A percentile compares a stretch with the other conserved stretches of the same genome.
phyloP scores from a whole-genome alignment of 1,140 invertebrate genomes.

The Caenorhabditis tropicalis region DNA sequence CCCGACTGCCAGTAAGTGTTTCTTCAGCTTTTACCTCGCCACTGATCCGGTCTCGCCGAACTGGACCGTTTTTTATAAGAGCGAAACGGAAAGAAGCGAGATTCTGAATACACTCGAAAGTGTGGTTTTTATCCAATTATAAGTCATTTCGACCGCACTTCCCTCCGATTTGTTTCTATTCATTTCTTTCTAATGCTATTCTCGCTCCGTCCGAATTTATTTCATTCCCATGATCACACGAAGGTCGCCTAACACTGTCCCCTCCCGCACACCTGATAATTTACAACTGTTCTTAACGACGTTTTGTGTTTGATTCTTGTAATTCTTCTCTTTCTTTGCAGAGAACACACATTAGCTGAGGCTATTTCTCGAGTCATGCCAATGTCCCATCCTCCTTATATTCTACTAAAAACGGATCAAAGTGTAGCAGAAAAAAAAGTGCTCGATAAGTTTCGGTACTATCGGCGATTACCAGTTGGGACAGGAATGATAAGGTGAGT shows the following conservation, averaged over 20 bases:
- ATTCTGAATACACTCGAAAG: constrained; percentile 19
- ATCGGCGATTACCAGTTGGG: neutral
- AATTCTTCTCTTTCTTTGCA: neutral
- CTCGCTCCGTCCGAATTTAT: constrained; percentile 17
- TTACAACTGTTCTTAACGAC: constrained; percentile 40
- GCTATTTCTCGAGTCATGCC: constrained; percentile 28
- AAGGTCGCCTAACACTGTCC: constrained; percentile 23
- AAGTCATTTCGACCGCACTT: constrained; percentile 25
- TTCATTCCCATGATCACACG: constrained; percentile 1
- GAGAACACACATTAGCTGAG: constrained; percentile 7
- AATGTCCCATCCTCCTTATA: constrained; percentile 17
- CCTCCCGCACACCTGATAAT: constrained; percentile 8
- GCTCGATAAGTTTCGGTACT: constrained; percentile 24
- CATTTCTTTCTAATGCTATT: neutral
- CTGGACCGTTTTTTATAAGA: neutral
- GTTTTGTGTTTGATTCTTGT: neutral
- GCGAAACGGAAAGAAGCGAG: neutral
- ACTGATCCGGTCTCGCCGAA: constrained; percentile 12
- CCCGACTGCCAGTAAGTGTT: constrained; percentile 31
- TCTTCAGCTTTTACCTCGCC: neutral
- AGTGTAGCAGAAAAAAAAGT: neutral
- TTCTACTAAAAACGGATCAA: constrained; percentile 31
- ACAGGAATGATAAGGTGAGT: constrained; percentile 31
- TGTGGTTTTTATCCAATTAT: constrained; percentile 26
- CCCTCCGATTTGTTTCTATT: constrained; percentile 22